A percentile compares a stretch with the other conserved stretches of the same genome.
phyloP scores from a whole-genome alignment of 2,113 vertebrate genomes.

The Monopterus albus region DNA sequence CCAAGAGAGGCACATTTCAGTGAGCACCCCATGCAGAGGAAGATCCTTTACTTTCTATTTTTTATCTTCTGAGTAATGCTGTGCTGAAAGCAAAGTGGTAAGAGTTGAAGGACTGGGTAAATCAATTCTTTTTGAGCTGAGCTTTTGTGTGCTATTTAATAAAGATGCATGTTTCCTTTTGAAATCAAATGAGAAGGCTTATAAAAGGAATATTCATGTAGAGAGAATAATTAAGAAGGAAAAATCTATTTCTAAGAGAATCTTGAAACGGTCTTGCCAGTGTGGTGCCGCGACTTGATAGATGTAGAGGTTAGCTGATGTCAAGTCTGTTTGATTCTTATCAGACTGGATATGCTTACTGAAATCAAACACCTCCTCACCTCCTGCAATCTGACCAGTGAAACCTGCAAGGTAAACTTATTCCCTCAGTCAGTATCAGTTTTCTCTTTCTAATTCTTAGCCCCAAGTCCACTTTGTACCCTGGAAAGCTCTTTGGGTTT shows the following conservation, averaged over 20 bases:
- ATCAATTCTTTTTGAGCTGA: conserved; percentile 41
- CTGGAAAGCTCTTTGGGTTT: neutral
- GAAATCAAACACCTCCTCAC: neutral
- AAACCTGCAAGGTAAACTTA: neutral
- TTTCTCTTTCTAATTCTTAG: conserved; percentile 8
- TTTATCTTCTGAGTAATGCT: conserved; percentile 1
- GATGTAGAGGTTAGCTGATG: conserved; percentile 6
- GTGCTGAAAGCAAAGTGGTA: conserved; percentile 20
- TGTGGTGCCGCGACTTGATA: neutral
- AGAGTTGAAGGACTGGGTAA: conserved; percentile 24
- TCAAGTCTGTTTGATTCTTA: conserved; percentile 15
- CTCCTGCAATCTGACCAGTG: conserved; percentile 1
- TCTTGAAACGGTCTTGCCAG: conserved; percentile 9
- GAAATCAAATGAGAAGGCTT: conserved; percentile 21
- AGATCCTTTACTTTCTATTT: conserved; percentile 1
- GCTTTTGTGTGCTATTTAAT: conserved; percentile 24
- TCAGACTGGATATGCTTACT: neutral
- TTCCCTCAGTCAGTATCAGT: neutral
- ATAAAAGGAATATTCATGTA: conserved; percentile 36
- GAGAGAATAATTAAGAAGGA: conserved; percentile 39
- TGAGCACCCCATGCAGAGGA: neutral
- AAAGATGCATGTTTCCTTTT: conserved; percentile 9
- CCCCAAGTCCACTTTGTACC: neutral
- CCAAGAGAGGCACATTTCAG: conserved; percentile 20
- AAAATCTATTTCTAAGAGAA: conserved; percentile 5